These are phyloP conservation scores for Capreolus pygargus DNA, from an alignment of 2,113 vertebrate species.

Conservation along the genomic window DNA sequence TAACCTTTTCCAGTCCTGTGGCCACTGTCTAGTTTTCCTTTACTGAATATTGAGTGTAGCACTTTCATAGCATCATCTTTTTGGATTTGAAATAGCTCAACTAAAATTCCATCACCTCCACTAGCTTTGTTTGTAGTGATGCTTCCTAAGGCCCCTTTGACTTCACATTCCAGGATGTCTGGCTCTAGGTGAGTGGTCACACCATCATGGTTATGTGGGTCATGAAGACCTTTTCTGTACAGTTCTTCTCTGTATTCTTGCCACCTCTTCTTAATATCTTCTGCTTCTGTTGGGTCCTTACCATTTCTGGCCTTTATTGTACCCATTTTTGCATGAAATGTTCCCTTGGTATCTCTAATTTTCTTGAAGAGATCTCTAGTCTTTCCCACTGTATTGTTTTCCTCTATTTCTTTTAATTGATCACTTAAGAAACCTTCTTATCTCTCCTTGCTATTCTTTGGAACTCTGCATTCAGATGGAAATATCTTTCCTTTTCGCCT, in stretches of 20 bases:
- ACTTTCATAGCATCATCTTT: neutral
- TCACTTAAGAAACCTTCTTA: neutral
- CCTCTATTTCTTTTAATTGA: neutral
- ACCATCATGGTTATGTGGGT: neutral
- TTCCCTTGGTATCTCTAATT: neutral
- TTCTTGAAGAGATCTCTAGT: neutral
- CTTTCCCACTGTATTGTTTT: neutral
- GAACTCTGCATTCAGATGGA: neutral
- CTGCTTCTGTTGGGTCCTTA: neutral
- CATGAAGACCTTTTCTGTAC: neutral
- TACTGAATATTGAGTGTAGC: neutral
- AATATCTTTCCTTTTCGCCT: neutral
- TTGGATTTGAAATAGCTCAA: neutral
- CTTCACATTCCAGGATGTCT: neutral
- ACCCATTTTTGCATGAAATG: neutral
- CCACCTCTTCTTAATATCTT: neutral
- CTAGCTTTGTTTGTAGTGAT: neutral
- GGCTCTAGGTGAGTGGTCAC: neutral
- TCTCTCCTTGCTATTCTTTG: neutral
- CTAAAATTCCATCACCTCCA: neutral
- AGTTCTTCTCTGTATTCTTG: neutral
- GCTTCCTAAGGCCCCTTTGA: neutral
- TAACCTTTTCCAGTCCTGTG: neutral
- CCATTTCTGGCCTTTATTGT: neutral
- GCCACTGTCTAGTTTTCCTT: neutral